Base-by-base conservation (phyloP, 2,888 invertebrate species). In the Dioctria linearis region DNA sequence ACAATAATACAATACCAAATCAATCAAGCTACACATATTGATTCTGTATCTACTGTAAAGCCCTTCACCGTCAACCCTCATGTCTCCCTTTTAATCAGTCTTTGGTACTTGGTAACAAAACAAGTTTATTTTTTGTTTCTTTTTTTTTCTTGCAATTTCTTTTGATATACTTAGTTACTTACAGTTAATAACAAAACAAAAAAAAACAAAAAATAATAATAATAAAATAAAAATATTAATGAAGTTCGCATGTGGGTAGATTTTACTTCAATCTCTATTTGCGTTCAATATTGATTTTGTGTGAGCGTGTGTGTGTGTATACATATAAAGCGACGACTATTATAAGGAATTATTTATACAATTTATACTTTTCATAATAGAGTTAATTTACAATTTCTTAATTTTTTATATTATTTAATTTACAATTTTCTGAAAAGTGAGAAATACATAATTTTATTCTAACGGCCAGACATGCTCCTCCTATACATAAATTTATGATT, bases 21-120 rank as follows among this genome's bases (percentile, higher is more conserved):
- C 37, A 73, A 61, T 4, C 8, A 25, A 25, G 25, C 25, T 25
- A 25, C 25, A 25, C 6, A 57, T 40, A 39, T 25, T 76, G 59
- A 37, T 54, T 61, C 59, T 13, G 13, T 11, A 59, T 25, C 25
- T 25, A 25, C 25, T 25, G 25, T 69, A 59, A 61, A 63, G 49
- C 61, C 79, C 61, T 73, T 69, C 40, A 37, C 51, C 59, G 65
- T 57, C 61, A 39, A 0, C 5, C 61, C 54, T 78, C 71, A 63
- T 71, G 76, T 78, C 63, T 81, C 63, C 51, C 54, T 80, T 76
- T 82, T 73, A 82, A 82, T 83, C 83, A 83, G 83, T 83, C 83
- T 83, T 83, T 83, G 83, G 83, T 83, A 82, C 82, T 80, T 83
- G 83, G 83, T 83, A 83, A 83, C 83, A 82, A 83, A 82, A 79